These are phyloP conservation scores for Tamandua tetradactyla DNA, from an alignment of 2,797 vertebrate species.

Conservation along the genomic window DNA sequence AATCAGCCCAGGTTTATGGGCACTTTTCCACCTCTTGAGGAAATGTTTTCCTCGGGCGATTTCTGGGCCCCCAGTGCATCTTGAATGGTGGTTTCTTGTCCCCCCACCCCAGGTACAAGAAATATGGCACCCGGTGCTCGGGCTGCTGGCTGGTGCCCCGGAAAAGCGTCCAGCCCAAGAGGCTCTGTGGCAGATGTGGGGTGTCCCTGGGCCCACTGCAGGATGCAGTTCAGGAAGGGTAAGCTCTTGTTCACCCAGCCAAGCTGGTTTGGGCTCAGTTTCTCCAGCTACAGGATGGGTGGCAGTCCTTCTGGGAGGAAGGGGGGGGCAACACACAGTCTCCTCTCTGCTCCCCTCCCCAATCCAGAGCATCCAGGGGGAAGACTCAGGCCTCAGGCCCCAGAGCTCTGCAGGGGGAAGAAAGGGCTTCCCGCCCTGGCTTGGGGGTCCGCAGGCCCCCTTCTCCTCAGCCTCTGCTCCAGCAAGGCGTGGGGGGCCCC, in stretches of 20 bases:
- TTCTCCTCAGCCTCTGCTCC: neutral
- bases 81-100: constrained; percentile 37
- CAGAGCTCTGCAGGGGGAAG: neutral
- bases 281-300: neutral
- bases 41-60: neutral
- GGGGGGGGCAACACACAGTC: too few species aligned
- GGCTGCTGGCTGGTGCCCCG: constrained; percentile 93
- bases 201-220: constrained; percentile 80
- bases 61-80: neutral
- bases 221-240: constrained; percentile 52
- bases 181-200: constrained; percentile 90
- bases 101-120: constrained; percentile 90
- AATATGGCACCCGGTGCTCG: constrained; percentile 91
- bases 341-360: neutral
- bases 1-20: neutral
- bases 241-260: constrained; percentile 8
- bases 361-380: neutral
- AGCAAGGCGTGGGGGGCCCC: neutral
- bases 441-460: neutral
- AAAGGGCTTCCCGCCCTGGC: neutral
- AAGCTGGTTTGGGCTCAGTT: constrained; percentile 32
- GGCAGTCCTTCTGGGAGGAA: neutral
- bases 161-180: constrained; percentile 89
- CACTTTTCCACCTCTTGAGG: neutral
- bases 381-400: neutral